A percentile compares a stretch with the other conserved stretches of the same genome.
These are phyloP conservation scores for Andrena flavipes DNA, from an alignment of 2,888 invertebrate species.

Conservation along the genomic window DNA sequence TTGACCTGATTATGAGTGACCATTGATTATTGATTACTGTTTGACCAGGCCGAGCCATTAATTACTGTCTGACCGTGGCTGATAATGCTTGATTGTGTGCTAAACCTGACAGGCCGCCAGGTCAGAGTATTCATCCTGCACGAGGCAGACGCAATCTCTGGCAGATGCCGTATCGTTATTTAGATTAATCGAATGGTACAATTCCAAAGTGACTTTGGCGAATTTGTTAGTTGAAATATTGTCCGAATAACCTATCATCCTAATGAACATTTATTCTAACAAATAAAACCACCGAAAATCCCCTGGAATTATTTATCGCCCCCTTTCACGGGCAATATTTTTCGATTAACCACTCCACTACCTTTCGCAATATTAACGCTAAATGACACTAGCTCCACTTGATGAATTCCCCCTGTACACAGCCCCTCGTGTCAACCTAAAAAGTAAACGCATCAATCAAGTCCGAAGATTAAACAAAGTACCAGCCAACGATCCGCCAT, in stretches of 20 bases:
- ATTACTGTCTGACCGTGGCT: slow-evolving; percentile 70
- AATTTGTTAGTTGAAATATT: neutral
- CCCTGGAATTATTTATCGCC: too few species aligned
- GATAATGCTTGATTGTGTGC: slow-evolving; percentile 74
- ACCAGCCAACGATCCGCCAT: neutral
- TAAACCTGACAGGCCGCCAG: slow-evolving; percentile 70
- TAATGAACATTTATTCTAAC: too few species aligned
- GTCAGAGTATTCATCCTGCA: slow-evolving; percentile 66
- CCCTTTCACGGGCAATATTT: too few species aligned
- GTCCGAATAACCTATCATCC: too few species aligned
- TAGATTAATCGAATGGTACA: slow-evolving; percentile 33
- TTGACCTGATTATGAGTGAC: slow-evolving; percentile 71
- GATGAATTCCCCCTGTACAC: neutral
- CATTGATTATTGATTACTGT: slow-evolving; percentile 75
- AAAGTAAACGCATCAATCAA: slow-evolving; percentile 9
- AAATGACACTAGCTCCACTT: neutral
- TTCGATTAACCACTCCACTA: too few species aligned
- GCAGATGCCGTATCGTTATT: slow-evolving; percentile 59
- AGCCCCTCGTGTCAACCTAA: neutral
- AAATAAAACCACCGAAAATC: too few species aligned
- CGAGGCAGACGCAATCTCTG: slow-evolving; percentile 53
- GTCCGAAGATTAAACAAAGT: slow-evolving; percentile 2
- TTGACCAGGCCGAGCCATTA: slow-evolving; percentile 69
- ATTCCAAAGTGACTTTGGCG: neutral
- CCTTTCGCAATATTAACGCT: neutral